phyloP scores from a whole-genome alignment of 1,140 invertebrate species.

The Sipha flava region DNA sequence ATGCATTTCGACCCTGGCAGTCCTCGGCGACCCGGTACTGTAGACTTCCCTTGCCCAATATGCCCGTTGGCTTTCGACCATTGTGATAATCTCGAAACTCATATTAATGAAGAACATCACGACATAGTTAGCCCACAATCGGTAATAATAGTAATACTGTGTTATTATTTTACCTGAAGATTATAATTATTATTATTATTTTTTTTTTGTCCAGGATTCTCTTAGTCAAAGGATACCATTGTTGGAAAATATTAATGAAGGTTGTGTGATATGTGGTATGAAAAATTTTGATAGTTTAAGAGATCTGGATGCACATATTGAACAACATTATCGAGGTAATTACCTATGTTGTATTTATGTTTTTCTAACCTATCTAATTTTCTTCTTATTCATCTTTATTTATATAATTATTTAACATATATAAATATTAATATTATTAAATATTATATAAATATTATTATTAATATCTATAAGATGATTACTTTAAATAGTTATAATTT shows the following conservation, averaged over 20 bases:
- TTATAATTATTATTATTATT: not conserved
- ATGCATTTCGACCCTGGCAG: constrained; percentile 77
- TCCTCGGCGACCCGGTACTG: constrained; percentile 53
- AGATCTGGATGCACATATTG: constrained; percentile 31
- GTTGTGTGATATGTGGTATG: constrained; percentile 26
- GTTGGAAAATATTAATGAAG: constrained; percentile 20
- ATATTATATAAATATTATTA: too few species aligned
- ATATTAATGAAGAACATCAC: constrained; percentile 75
- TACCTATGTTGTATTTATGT: too few species aligned
- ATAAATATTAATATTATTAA: too few species aligned
- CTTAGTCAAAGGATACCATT: constrained; percentile 19
- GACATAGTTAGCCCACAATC: constrained; percentile 56
- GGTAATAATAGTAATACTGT: constrained; percentile 28
- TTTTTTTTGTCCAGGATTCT: not conserved
- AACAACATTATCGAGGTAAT: constrained; percentile 34
- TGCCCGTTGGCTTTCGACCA: constrained; percentile 63
- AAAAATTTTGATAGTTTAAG: constrained; percentile 33
- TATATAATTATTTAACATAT: too few species aligned
- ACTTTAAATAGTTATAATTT: too few species aligned
- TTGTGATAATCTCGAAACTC: constrained; percentile 68
- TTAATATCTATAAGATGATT: too few species aligned
- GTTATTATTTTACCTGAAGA: too few species aligned
- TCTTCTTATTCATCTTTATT: too few species aligned
- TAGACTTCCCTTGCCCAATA: constrained; percentile 56
- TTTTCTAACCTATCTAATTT: too few species aligned